Conservation (phyloP, 2,113 vertebrate genomes). For the Pardalotus punctatus region DNA sequence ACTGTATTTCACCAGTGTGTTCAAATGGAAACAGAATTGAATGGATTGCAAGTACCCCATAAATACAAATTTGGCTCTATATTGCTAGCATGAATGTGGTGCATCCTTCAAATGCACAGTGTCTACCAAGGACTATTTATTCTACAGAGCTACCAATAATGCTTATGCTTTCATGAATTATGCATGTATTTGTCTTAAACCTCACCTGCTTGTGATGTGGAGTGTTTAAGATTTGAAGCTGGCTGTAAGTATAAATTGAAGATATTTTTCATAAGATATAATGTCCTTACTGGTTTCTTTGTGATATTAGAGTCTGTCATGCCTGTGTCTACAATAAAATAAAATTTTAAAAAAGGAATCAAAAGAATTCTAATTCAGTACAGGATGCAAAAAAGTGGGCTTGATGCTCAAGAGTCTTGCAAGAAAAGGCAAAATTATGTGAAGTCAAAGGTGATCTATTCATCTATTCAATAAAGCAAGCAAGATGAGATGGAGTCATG, state of each 20-base stretch:
- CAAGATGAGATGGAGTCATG: background rate
- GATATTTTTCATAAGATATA: background rate
- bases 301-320: background rate
- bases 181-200: constrained; percentile 24
- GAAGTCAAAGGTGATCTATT: background rate
- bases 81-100: background rate
- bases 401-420: background rate
- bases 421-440: constrained; percentile 4
- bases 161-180: constrained; percentile 40
- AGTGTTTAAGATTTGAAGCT: constrained; percentile 13
- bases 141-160: background rate
- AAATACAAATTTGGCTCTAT: constrained; percentile 42
- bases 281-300: background rate
- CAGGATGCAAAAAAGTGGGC: background rate
- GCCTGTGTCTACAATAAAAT: background rate
- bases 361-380: background rate
- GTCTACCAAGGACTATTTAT: constrained; percentile 11
- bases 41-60: constrained; percentile 11
- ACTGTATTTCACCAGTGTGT: constrained; percentile 3
- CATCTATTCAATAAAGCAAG: background rate
- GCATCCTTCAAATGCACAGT: constrained; percentile 33
- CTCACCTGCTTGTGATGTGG: constrained; percentile 7
- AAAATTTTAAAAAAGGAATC: background rate
- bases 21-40: constrained; percentile 14
- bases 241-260: background rate